Percentiles rank a stretch among this genome's conserved stretches.
These are phyloP conservation scores for Todiramphus chloris DNA, from an alignment of 2,113 vertebrate genomes.

Conservation along the genomic window DNA sequence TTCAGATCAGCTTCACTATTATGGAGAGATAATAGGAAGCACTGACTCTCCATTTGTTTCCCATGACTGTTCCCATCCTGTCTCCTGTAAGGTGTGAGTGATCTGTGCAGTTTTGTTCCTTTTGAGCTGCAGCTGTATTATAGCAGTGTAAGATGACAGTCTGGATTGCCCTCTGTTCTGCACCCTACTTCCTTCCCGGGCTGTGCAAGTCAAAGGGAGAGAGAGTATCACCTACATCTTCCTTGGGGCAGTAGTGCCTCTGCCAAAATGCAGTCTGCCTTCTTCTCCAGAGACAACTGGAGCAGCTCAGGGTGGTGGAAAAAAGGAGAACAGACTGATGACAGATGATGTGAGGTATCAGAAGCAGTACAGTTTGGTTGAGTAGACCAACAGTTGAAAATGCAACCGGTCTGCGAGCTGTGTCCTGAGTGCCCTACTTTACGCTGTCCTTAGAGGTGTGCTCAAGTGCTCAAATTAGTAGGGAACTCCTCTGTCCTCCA, in stretches of 20 bases:
- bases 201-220: background rate
- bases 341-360: accelerated
- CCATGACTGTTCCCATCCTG: background rate
- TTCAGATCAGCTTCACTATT: background rate
- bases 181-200: background rate
- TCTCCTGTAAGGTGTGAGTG: background rate
- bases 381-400: background rate
- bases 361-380: background rate
- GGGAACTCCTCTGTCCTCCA: background rate
- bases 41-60: background rate
- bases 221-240: background rate
- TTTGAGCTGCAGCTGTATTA: background rate
- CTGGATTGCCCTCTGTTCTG: background rate
- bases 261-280: background rate
- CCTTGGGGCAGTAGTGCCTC: background rate
- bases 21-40: background rate
- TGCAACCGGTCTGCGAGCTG: accelerated
- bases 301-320: background rate
- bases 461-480: background rate
- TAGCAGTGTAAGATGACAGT: background rate
- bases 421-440: background rate
- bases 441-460: background rate
- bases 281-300: background rate
- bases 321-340: background rate
- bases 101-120: background rate